Base-by-base conservation (phyloP, 2,888 invertebrate species). In the Mycalesis mineus region DNA sequence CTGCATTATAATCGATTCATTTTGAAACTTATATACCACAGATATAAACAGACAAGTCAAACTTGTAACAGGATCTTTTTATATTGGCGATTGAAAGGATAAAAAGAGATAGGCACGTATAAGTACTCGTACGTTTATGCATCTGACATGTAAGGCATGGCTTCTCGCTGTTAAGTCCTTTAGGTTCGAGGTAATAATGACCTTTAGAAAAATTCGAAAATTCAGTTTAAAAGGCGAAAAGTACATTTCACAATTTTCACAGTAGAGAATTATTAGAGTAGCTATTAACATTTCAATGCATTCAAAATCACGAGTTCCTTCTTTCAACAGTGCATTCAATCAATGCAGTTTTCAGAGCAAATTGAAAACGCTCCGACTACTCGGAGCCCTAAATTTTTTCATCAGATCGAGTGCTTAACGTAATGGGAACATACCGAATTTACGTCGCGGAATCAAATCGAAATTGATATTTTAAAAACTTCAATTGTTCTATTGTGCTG, bases 291-390 rank as follows among this genome's bases (percentile, higher is more conserved):
- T 31, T 45, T 45, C 31, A 11, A 9, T 31, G 45, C 31, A 45
- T 45, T 9, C 14, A 31, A 45, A 15, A 31, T 45, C 31, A 14
- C 13, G 11, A 44, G 8, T 45, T 14, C 45, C 33, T 47, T 47
- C 47, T 47, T 47, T 47, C 47, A 47, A 33, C 15, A 33, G 31
- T 33, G 14, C 47, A 47, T 47, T 47, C 47, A 47, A 47, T 33
- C 47, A 47, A 47, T 47, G 33, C 15, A 47, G 47, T 47, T 47
- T 47, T 47, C 47, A 47, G 31, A 33, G 33, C 47, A 15, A 33
- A 17, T 33, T 33, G 47, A 33, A 31, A 47, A 11, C 47, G 6
- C 47, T 33, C 11, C 6, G 33, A 15, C 7, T 33, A 6, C 31
- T 47, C 33, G 15, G 15, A 11, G 47, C 47, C 33, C 47, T 47